Evolutionary conservation across 1,140 invertebrate genomes (phyloP).

Genomic region (Drosophila serrata): DNA sequence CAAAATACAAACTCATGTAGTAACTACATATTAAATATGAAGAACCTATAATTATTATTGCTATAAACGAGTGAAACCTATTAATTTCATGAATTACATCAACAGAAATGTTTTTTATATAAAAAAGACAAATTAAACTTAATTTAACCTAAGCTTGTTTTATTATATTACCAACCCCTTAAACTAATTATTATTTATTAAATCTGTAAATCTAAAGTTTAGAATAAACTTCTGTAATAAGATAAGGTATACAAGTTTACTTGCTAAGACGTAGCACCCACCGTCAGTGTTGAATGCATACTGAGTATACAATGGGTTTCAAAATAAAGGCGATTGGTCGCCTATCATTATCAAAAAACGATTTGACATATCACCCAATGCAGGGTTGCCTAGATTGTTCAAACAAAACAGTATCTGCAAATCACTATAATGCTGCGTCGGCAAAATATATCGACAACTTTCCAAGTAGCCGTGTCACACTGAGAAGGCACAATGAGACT

Average conservation of each 20-base stretch:
- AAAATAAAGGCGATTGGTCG: not conserved
- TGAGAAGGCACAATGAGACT: constrained; percentile 13
- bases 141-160: not conserved
- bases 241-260: not conserved
- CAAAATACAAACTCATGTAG: not conserved
- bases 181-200: rapidly evolving
- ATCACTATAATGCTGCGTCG: not conserved
- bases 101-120: not conserved
- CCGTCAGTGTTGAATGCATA: not conserved
- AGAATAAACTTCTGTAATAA: not conserved
- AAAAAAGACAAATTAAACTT: not conserved
- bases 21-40: too few species aligned
- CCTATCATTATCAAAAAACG: constrained; percentile 2
- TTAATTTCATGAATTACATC: not conserved
- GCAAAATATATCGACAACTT: not conserved
- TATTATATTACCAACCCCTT: not conserved
- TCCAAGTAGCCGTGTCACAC: constrained; percentile 15
- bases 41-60: too few species aligned
- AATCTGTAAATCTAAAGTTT: not conserved
- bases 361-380: constrained; percentile 1
- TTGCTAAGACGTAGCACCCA: not conserved
- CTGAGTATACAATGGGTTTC: not conserved
- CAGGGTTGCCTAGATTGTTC: not conserved
- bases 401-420: not conserved
- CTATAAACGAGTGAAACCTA: too few species aligned